These are phyloP conservation scores for Avahi laniger DNA, from an alignment of 2,797 vertebrate species.

Conservation along the genomic window DNA sequence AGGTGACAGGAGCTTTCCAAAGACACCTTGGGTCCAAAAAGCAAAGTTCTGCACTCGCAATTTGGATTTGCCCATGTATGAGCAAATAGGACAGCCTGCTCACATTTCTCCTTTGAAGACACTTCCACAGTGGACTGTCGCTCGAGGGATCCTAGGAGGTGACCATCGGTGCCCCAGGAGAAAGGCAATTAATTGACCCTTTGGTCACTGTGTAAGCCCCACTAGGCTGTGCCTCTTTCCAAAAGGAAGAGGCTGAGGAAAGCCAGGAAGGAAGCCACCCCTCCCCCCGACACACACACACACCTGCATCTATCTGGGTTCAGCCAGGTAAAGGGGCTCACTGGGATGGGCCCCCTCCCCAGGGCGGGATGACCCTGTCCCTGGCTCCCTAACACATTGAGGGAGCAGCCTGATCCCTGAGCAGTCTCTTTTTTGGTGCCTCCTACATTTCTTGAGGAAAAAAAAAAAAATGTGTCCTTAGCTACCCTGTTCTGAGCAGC, in stretches of 20 bases:
- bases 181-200: not conserved
- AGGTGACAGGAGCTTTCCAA: slow-evolving; percentile 51
- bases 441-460: slow-evolving; percentile 75
- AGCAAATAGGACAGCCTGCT: slow-evolving; percentile 13
- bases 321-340: not conserved
- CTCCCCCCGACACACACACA: not conserved
- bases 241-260: not conserved
- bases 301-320: slow-evolving; percentile 27
- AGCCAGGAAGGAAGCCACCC: not conserved
- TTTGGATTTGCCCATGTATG: not conserved
- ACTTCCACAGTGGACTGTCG: not conserved
- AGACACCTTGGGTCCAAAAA: not conserved
- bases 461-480: slow-evolving; percentile 51
- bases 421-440: slow-evolving; percentile 67
- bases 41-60: not conserved
- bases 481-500: slow-evolving; percentile 57
- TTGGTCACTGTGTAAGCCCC: not conserved
- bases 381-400: not conserved
- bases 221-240: not conserved
- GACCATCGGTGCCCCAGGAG: not conserved
- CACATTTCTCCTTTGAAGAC: slow-evolving; percentile 16
- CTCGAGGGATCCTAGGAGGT: not conserved
- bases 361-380: not conserved
- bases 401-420: slow-evolving; percentile 27
- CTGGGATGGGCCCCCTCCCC: not conserved